phyloP scores from a whole-genome alignment of 1,140 invertebrate species.

The Spodoptera frugiperda region DNA sequence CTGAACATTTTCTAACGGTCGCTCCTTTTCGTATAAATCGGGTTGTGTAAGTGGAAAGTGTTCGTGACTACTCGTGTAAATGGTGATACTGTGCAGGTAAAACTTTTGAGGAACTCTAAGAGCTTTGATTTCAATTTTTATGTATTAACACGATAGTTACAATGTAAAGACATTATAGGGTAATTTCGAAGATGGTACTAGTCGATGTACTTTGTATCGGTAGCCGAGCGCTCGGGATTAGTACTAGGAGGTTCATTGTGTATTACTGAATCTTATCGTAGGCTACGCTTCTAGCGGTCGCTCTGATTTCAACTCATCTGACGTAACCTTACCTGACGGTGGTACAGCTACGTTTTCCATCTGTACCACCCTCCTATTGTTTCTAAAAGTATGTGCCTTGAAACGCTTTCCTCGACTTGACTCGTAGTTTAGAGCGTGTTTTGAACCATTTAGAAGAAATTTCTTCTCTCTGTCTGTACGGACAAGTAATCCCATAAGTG shows the following conservation, averaged over 20 bases:
- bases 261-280: slow-evolving; percentile 66
- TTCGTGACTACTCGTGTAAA: slow-evolving; percentile 60
- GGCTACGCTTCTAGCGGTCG: slow-evolving; percentile 79
- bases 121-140: slow-evolving; percentile 76
- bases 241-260: slow-evolving; percentile 55
- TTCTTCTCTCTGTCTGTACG: slow-evolving; percentile 81
- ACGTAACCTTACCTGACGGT: slow-evolving; percentile 64
- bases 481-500: slow-evolving; percentile 80
- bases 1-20: slow-evolving; percentile 37
- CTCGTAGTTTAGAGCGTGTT: slow-evolving; percentile 82
- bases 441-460: slow-evolving; percentile 82
- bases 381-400: slow-evolving; percentile 86
- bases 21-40: slow-evolving; percentile 47
- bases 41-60: slow-evolving; percentile 61
- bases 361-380: slow-evolving; percentile 76
- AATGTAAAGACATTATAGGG: slow-evolving; percentile 45
- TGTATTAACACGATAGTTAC: slow-evolving; percentile 55
- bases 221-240: slow-evolving; percentile 57
- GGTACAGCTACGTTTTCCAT: slow-evolving; percentile 63
- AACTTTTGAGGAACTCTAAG: slow-evolving; percentile 69
- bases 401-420: slow-evolving; percentile 83
- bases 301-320: slow-evolving; percentile 73
- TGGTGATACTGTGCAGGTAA: slow-evolving; percentile 68
- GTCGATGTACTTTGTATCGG: slow-evolving; percentile 33
- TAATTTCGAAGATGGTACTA: slow-evolving; percentile 41